Conservation (phyloP, 2,113 vertebrate genomes). For the Rhodinocichla rosea region DNA sequence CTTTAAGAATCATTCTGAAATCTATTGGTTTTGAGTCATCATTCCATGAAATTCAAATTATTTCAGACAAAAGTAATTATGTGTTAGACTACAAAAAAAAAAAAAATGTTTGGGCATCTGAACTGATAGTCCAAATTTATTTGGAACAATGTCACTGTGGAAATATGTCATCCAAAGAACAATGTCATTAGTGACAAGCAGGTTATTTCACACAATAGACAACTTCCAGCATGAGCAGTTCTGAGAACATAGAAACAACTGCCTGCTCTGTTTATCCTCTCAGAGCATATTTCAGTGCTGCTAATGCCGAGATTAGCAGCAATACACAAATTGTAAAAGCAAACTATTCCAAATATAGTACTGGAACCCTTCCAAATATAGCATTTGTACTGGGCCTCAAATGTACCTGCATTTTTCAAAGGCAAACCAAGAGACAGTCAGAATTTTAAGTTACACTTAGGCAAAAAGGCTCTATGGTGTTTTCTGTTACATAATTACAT, state of each 20-base stretch:
- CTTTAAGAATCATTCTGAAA: not conserved
- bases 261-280: not conserved
- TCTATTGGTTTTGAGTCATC: not conserved
- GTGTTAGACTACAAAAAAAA: not conserved
- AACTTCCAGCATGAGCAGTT: not conserved
- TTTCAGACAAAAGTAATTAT: not conserved
- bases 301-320: not conserved
- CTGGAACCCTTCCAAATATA: not conserved
- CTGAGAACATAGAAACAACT: not conserved
- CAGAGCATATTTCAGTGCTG: not conserved
- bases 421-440: not conserved
- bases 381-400: not conserved
- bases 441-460: not conserved
- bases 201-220: not conserved
- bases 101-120: not conserved
- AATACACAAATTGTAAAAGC: not conserved
- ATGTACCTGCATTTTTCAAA: not conserved
- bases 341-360: not conserved
- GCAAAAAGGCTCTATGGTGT: not conserved
- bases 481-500: not conserved
- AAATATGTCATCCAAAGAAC: not conserved
- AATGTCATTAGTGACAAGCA: not conserved
- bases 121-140: not conserved
- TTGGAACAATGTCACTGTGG: not conserved
- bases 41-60: not conserved